Evolutionary conservation across 1,140 invertebrate genomes (phyloP).

Genomic region (Anastrepha obliqua): DNA sequence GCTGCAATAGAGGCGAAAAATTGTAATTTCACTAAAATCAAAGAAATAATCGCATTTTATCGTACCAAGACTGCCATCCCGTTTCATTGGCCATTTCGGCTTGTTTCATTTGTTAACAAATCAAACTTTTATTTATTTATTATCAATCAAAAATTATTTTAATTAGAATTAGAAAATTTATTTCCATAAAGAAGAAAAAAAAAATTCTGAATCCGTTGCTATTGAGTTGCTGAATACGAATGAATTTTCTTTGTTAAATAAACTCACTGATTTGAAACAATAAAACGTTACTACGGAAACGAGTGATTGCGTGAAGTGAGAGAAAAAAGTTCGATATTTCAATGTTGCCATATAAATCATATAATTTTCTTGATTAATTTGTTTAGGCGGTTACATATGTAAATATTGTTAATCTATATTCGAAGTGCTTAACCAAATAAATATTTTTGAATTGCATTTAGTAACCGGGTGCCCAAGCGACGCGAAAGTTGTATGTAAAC

Average conservation of each 20-base stretch:
- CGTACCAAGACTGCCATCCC: conserved; percentile 11
- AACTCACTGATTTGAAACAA: neutral
- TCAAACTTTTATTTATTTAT: neutral
- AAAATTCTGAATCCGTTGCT: too few species aligned
- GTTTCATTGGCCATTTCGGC: neutral
- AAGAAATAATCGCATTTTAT: neutral
- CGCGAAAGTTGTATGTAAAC: too few species aligned
- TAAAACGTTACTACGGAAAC: neutral
- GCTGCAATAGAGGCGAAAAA: neutral
- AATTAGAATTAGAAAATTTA: too few species aligned
- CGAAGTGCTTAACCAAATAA: too few species aligned
- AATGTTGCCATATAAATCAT: neutral
- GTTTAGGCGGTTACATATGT: neutral
- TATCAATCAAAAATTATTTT: neutral
- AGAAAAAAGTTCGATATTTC: neutral
- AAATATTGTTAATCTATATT: neutral
- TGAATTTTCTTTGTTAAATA: neutral
- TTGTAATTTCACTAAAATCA: neutral
- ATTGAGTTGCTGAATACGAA: conserved; percentile 15
- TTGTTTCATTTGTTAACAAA: neutral
- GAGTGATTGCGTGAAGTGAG: neutral
- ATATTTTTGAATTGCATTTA: too few species aligned
- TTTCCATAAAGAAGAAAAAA: too few species aligned
- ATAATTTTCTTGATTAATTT: neutral
- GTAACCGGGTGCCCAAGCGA: too few species aligned